Percentiles rank a stretch among this genome's conserved stretches.
phyloP scores from a whole-genome alignment of 2,113 vertebrate genomes.

The Gopherus evgoodei region DNA sequence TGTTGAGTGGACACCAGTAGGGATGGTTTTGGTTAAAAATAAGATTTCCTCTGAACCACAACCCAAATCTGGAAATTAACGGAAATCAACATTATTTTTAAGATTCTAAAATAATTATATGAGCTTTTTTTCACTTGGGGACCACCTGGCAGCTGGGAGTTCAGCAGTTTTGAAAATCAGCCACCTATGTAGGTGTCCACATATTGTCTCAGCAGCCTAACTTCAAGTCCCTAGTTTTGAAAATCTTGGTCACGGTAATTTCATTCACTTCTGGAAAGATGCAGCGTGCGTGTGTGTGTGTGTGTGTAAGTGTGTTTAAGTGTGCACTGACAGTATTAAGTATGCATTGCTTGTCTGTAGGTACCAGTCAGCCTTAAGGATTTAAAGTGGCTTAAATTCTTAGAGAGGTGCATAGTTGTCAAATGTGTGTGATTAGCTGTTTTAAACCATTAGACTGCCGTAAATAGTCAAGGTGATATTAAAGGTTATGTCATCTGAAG shows the following conservation, averaged over 20 bases:
- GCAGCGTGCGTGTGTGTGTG: neutral
- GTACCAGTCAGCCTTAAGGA: neutral
- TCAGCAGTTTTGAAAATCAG: neutral
- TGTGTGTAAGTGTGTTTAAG: neutral
- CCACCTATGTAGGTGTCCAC: neutral
- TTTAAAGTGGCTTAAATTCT: neutral
- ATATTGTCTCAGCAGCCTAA: neutral
- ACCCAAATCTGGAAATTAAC: neutral
- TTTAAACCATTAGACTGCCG: neutral
- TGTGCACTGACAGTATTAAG: neutral
- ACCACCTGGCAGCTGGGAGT: neutral
- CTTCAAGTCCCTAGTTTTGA: neutral
- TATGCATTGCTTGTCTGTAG: accelerated
- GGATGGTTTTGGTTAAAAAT: neutral
- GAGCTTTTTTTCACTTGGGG: neutral
- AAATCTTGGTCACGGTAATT: neutral
- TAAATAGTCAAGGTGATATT: neutral
- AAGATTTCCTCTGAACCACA: neutral
- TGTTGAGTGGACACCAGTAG: neutral
- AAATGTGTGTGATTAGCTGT: neutral
- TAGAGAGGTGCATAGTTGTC: neutral
- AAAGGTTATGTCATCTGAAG: neutral
- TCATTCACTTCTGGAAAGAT: neutral
- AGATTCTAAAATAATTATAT: neutral
- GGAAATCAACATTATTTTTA: neutral